phyloP scores from a whole-genome alignment of 2,888 invertebrate genomes.

The Anarsia innoxiella region DNA sequence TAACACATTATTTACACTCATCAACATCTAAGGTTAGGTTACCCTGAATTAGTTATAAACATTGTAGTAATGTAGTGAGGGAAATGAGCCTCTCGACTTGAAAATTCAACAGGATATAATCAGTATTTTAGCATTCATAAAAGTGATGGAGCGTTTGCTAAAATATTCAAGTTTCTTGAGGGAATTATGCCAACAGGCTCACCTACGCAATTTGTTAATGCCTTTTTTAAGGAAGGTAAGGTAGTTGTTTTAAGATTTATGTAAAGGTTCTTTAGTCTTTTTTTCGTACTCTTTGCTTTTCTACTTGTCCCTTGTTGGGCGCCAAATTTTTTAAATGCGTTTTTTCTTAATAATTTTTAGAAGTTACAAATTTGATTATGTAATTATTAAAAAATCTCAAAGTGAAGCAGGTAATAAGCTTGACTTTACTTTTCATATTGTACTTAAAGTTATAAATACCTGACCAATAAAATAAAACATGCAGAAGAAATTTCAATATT shows the following conservation, averaged over 20 bases:
- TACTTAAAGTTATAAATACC: not conserved
- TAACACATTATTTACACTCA: no score
- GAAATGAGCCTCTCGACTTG: constrained; percentile 3
- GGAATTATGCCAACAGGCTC: not conserved
- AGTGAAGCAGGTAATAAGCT: no score
- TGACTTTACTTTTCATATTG: no score
- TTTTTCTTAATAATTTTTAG: no score
- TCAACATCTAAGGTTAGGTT: not conserved
- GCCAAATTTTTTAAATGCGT: no score
- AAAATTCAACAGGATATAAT: no score
- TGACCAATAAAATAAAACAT: not conserved
- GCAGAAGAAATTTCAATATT: not conserved
- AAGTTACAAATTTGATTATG: no score
- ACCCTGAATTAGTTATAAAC: constrained; percentile 10
- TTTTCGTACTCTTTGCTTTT: no score
- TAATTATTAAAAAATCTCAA: no score
- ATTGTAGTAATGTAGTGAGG: not conserved
- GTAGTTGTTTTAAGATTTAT: constrained; percentile 1
- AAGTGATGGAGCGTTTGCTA: no score
- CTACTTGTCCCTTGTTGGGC: not conserved
- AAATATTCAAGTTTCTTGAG: constrained; percentile 1
- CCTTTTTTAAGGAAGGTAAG: constrained; percentile 5
- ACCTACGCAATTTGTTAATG: constrained; percentile 3
- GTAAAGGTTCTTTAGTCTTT: not conserved
- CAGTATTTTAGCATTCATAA: no score